A percentile compares a stretch with the other conserved stretches of the same genome.
phyloP scores from a whole-genome alignment of 37 sponge, comb jelly and placozoan species.

The Bolinopsis microptera region DNA sequence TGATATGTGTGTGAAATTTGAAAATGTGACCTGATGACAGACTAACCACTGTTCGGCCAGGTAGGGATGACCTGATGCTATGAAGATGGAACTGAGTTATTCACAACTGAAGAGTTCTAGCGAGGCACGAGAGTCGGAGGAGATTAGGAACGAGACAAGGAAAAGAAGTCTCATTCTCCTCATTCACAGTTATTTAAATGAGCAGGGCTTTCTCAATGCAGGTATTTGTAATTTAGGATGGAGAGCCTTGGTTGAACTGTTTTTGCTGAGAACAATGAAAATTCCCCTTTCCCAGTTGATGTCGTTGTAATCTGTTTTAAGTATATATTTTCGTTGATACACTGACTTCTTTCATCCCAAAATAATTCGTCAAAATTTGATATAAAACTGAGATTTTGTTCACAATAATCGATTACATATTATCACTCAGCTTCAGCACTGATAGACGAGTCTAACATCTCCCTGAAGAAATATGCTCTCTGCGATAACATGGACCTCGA shows the following conservation, averaged over 20 bases:
- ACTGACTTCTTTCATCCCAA: too few species aligned
- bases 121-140: conserved; percentile 82
- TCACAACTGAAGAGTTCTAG: conserved; percentile 87
- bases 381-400: too few species aligned
- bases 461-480: conserved; percentile 73
- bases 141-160: conserved; percentile 75
- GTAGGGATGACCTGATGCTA: not conserved
- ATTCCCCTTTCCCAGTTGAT: too few species aligned
- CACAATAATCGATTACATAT: too few species aligned
- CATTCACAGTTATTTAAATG: conserved; percentile 79
- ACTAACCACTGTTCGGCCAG: too few species aligned
- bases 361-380: too few species aligned
- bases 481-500: conserved; percentile 97
- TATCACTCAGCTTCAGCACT: conserved; percentile 29
- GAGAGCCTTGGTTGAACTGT: not conserved
- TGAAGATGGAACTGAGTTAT: conserved; percentile 81
- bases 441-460: conserved; percentile 74
- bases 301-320: not conserved
- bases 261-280: too few species aligned
- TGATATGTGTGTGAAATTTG: too few species aligned
- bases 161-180: conserved; percentile 81
- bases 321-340: too few species aligned
- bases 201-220: conserved; percentile 80
- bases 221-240: not conserved
- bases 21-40: too few species aligned